phyloP scores from a whole-genome alignment of 2,888 invertebrate species.

The Anodontia alba region DNA sequence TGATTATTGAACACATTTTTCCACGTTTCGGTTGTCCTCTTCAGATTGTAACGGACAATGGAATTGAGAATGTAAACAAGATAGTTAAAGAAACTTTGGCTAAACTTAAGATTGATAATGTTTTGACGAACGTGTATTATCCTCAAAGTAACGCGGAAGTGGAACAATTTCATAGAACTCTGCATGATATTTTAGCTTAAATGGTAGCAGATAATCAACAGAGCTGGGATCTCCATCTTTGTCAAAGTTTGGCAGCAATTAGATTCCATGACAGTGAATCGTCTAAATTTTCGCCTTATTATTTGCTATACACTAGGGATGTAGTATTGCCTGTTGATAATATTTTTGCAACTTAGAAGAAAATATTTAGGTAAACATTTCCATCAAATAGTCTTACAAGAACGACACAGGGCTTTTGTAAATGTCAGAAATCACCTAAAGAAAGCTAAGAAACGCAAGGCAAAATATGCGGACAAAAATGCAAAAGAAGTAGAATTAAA shows the following conservation, averaged over 20 bases:
- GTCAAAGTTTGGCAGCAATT: too few relatives aligned
- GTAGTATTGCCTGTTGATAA: conserved; percentile 52
- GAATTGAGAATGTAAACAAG: too few relatives aligned
- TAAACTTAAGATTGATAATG: conserved; percentile 42
- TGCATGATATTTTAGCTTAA: conserved; percentile 34
- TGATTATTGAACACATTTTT: too few relatives aligned
- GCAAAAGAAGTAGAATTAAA: too few relatives aligned
- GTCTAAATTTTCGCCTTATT: conserved; percentile 37
- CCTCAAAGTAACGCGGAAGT: conserved; percentile 35
- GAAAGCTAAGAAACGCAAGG: too few relatives aligned
- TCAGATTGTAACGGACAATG: too few relatives aligned
- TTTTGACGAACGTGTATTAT: conserved; percentile 40
- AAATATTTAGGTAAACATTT: conserved; percentile 44
- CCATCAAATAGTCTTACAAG: too few relatives aligned
- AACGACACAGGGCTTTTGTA: too few relatives aligned
- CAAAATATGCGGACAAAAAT: too few relatives aligned
- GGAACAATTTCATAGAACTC: conserved; percentile 34
- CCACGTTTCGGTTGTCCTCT: too few relatives aligned
- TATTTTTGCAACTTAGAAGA: conserved; percentile 37
- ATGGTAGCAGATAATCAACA: conserved; percentile 12
- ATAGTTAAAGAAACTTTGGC: conserved; percentile 18
- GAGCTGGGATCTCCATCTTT: not conserved
- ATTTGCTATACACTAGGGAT: conserved; percentile 49
- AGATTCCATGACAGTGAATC: too few relatives aligned
- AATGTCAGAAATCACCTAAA: too few relatives aligned